Conservation (phyloP, 2,797 vertebrate species). For the Benthosema pterotum region DNA sequence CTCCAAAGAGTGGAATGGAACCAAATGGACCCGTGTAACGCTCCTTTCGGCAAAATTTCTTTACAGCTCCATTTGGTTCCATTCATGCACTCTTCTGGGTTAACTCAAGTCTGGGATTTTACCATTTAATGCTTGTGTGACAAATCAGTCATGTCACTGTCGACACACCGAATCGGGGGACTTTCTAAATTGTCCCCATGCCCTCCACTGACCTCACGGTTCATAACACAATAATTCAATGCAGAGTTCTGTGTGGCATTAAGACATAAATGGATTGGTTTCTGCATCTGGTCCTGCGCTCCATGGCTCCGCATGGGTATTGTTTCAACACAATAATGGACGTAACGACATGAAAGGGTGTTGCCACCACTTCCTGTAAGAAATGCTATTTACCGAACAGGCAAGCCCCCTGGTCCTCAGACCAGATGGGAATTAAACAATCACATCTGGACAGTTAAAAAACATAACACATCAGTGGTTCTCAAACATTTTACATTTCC, state of each 20-base stretch:
- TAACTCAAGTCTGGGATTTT: no score
- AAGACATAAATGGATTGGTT: constrained; percentile 26
- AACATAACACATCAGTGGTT: constrained; percentile 3
- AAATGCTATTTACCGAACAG: constrained; percentile 30
- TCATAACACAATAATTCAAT: constrained; percentile 43
- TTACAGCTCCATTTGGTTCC: no score
- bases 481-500: no score
- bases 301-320: constrained; percentile 20
- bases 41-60: no score
- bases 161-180: constrained; percentile 23
- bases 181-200: constrained; percentile 25
- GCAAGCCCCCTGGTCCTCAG: constrained; percentile 17
- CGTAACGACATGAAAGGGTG: constrained; percentile 12
- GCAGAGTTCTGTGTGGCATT: constrained; percentile 19
- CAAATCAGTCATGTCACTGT: background rate
- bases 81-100: no score
- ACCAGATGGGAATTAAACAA: constrained; percentile 45
- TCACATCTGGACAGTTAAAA: constrained; percentile 50
- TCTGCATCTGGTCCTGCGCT: constrained; percentile 35
- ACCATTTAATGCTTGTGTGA: background rate
- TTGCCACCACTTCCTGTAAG: constrained; percentile 39
- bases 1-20: no score
- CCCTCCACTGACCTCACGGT: constrained; percentile 24
- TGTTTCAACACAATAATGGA: constrained; percentile 20
- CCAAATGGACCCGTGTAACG: no score